Conservation (phyloP, 2,888 invertebrate genomes). For the Fragum sueziense region DNA sequence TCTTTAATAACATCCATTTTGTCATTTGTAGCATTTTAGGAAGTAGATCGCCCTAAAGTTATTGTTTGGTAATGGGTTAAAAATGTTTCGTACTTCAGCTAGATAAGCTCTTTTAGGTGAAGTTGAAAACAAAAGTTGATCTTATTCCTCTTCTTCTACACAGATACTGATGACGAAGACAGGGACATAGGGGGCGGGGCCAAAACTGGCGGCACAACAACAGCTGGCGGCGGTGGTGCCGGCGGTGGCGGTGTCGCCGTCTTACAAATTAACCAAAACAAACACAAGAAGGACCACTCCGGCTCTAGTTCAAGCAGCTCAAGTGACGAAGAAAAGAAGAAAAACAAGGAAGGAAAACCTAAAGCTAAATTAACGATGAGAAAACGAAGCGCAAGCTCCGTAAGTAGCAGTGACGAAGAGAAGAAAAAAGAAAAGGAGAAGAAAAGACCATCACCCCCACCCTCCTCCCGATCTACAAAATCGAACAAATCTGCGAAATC, state of each 20-base stretch:
- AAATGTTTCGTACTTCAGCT: neutral
- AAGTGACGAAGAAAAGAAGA: conserved; percentile 33
- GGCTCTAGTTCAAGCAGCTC: conserved; percentile 11
- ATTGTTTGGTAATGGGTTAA: too few relatives aligned
- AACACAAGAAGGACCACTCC: conserved; percentile 1
- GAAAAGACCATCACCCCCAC: conserved; percentile 26
- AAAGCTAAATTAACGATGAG: neutral
- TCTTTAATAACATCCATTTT: too few relatives aligned
- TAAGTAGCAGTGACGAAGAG: conserved; percentile 9
- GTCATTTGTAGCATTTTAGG: too few relatives aligned
- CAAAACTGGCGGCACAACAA: conserved; percentile 16
- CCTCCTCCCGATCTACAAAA: conserved; percentile 6
- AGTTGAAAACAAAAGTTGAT: too few relatives aligned
- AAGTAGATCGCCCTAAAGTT: too few relatives aligned
- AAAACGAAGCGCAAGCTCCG: neutral
- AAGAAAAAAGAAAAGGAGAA: neutral
- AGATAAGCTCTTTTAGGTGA: neutral
- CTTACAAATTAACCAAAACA: conserved; percentile 5
- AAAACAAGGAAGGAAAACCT: conserved; percentile 19
- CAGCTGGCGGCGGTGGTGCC: conserved; percentile 10
- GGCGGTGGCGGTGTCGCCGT: neutral
- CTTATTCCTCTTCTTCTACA: too few relatives aligned
- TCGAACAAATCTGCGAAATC: conserved; percentile 50
- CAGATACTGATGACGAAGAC: conserved; percentile 53
- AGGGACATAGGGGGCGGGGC: conserved; percentile 1